Conservation (phyloP, 2,797 vertebrate species). For the Enoplosus armatus region DNA sequence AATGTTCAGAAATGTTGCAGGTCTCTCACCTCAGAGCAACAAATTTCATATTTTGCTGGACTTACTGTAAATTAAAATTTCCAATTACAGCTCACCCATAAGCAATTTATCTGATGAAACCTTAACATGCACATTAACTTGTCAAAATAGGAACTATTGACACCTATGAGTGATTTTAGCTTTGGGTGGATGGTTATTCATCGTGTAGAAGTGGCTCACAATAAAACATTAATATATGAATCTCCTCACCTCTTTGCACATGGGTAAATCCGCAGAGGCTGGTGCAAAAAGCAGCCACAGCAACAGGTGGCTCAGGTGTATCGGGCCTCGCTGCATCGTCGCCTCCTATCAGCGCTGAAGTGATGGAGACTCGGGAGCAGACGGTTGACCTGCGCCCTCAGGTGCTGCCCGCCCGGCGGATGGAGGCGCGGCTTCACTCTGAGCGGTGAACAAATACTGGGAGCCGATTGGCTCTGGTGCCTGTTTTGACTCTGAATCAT, state of each 20-base stretch:
- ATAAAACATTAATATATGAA: neutral
- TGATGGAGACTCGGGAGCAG: conserved; percentile 47
- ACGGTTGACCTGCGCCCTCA: conserved; percentile 48
- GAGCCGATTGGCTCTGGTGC: conserved; percentile 36
- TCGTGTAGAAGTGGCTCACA: neutral
- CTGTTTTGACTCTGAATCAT: neutral
- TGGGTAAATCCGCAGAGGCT: conserved; percentile 79
- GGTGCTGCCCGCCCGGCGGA: conserved; percentile 45
- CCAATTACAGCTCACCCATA: neutral
- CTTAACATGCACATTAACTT: neutral
- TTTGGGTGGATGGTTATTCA: neutral
- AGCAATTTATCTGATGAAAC: neutral
- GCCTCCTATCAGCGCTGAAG: conserved; percentile 38
- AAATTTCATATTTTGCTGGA: neutral
- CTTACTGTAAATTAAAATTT: neutral
- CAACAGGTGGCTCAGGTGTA: conserved; percentile 37
- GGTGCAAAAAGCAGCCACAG: conserved; percentile 65
- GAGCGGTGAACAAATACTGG: conserved; percentile 15
- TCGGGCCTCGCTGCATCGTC: conserved; percentile 59
- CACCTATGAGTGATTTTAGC: neutral
- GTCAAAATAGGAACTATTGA: neutral
- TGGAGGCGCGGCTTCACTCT: conserved; percentile 59
- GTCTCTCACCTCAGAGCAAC: neutral
- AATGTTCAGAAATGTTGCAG: neutral
- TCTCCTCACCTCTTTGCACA: conserved; percentile 87